A percentile compares a stretch with the other conserved stretches of the same genome.
phyloP scores from a whole-genome alignment of 2,888 invertebrate genomes.

The Masnerella sp. region DNA sequence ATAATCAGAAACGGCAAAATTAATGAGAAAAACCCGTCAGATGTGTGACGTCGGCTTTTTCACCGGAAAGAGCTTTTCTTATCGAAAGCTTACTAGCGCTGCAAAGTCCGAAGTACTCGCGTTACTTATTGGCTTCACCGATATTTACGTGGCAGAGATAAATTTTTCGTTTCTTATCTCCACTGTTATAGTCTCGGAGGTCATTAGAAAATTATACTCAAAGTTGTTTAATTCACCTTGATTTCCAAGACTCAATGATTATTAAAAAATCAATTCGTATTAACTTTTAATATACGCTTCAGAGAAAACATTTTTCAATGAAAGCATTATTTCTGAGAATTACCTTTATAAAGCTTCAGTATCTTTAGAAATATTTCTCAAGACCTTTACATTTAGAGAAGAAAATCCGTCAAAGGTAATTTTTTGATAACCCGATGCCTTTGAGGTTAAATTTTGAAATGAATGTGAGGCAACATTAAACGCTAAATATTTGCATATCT shows the following conservation, averaged over 20 bases:
- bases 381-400: too few species aligned
- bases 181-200: too few species aligned
- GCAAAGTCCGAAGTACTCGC: not conserved
- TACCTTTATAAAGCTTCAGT: too few species aligned
- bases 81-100: slow-evolving; percentile 1
- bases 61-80: not conserved
- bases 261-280: too few species aligned
- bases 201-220: not conserved
- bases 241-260: too few species aligned
- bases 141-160: not conserved
- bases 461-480: not conserved
- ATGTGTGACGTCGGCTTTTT: not conserved
- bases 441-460: too few species aligned
- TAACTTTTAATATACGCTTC: too few species aligned
- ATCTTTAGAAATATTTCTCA: too few species aligned
- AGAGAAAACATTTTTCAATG: too few species aligned
- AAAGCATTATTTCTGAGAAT: too few species aligned
- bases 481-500: slow-evolving; percentile 18
- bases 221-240: not conserved
- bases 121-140: not conserved
- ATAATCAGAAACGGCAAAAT: slow-evolving; percentile 9
- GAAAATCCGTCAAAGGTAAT: too few species aligned
- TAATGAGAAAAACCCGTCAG: not conserved
- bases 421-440: too few species aligned
- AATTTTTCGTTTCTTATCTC: not conserved